Base-by-base conservation (phyloP, 1,140 invertebrate species). In the Sitodiplosis mosellana region DNA sequence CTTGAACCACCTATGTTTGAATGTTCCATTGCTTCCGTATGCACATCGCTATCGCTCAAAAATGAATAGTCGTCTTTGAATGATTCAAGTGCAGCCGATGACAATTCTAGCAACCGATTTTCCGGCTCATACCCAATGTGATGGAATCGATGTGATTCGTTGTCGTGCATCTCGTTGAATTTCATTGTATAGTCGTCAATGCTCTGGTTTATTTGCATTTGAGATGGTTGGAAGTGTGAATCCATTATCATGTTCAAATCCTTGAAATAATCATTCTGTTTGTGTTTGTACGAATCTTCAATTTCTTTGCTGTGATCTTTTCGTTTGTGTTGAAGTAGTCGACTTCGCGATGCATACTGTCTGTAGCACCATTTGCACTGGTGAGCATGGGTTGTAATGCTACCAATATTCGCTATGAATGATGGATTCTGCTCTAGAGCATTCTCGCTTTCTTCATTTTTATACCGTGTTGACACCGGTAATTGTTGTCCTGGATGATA, bases 281-380 rank as follows among this genome's bases (percentile, higher is more conserved):
- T 18, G 3, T 11, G 10, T 18, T 20, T 19, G 14, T 5, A 11
- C 10, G 27, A 18, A 2, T 27, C 43, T 15, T 45, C 18, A 12
- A 45, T 22, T 20, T 69, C 47, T 36, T 71, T 66, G 11, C 73
- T 59, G 59, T 88, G 85, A 44, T 81, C 80, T 52, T 83, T 83
- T 1, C 83, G 70, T 58, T 85, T 79, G 65, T 89, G 86, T 57
- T 86, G 81, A 50, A 86, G 63, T 4, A 89, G 66, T 59, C 88
- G 87, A 2, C 82, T 81, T 59, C 83, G 82, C 51, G 78, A 77
- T 2, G 84, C 82, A 60, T 88, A 88, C 55, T 89, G 83, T 57
- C 84, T 84, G 59, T 86, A 81, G 62, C 85, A 90, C 75, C 79
- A 85, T 46, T 75, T 71, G 59, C 86, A 90, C 37, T 72, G 67